A percentile compares a stretch with the other conserved stretches of the same genome.
These are phyloP conservation scores for Neodiprion virginianus DNA, from an alignment of 1,140 invertebrate genomes.

Conservation along the genomic window DNA sequence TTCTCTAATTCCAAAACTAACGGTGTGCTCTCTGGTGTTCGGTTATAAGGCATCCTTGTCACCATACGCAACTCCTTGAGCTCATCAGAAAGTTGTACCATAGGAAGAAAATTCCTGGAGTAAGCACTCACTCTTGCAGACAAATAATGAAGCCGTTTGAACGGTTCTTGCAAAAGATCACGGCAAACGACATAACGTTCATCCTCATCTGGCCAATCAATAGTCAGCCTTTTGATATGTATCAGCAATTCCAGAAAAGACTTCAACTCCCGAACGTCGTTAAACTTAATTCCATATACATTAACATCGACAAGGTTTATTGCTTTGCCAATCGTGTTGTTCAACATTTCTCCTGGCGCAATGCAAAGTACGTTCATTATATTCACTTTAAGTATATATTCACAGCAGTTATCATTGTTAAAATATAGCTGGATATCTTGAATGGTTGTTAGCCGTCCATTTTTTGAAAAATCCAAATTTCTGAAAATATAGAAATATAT, in stretches of 20 bases:
- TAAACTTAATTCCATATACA: not conserved
- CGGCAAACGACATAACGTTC: not conserved
- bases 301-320: not conserved
- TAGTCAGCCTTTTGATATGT: not conserved
- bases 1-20: not conserved
- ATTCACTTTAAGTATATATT: not conserved
- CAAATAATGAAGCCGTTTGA: not conserved
- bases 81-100: not conserved
- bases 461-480: not conserved
- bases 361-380: not conserved
- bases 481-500: not conserved
- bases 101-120: not conserved
- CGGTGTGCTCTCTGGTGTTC: not conserved
- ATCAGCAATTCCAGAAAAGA: not conserved
- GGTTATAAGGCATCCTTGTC: not conserved
- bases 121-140: not conserved
- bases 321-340: not conserved
- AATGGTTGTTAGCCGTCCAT: not conserved
- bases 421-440: not conserved
- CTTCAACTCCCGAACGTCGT: not conserved
- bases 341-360: not conserved
- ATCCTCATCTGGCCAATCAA: not conserved
- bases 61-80: not conserved
- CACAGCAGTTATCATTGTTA: not conserved
- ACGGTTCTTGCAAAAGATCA: not conserved